Evolutionary conservation across 2,113 vertebrate species (phyloP), one percentile per base, ranked within the genome.

Genomic region (Nettapus auritus): DNA sequence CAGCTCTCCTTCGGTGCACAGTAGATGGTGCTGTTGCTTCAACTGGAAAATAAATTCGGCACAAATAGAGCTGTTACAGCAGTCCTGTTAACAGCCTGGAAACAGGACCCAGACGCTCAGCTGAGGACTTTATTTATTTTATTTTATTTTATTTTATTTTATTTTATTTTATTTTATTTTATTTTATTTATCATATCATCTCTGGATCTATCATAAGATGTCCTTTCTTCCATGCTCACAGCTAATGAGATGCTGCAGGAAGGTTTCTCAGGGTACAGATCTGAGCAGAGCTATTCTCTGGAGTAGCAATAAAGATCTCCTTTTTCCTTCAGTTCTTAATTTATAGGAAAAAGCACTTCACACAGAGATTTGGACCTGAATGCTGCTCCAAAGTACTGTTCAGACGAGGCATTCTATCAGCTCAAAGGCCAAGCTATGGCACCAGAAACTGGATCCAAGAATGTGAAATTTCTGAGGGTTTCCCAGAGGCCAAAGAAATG

Each of bases 11-110:
- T 36, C 20, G 8, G 22, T 11, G 28, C 44, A 64, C 97, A 70
- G 94, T 48, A 97, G 96, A 80, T 95, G 96, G 96, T 9, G 73
- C 55, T 97, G 50, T 92, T 97, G 93, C 64, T 31, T 76, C 94
- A 92, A 77, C 89, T 7, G 84, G 42, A 12, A 8, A 18, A 26
- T 70, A 52, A 48, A 4, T n/a, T 25, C 16, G 8, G 44, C 48
- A 1, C 25, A 1, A 1, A 1, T 2, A 0, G 4, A 5, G 26
- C 21, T 0, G 2, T 1, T 34, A 1, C 0, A 3, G 5, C 40
- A 2, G 40, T 0, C 3, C 13, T n/a, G 22, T 6, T 4, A 0
- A 5, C 71, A 0, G 68, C 11, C 3, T 0, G 31, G 3, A 1
- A 66, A 4, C 46, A 4, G 26, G 8, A 11, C 1, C 33, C 36